Base-by-base conservation (phyloP, 2,797 vertebrate species). In the Onychomys leucogaster region DNA sequence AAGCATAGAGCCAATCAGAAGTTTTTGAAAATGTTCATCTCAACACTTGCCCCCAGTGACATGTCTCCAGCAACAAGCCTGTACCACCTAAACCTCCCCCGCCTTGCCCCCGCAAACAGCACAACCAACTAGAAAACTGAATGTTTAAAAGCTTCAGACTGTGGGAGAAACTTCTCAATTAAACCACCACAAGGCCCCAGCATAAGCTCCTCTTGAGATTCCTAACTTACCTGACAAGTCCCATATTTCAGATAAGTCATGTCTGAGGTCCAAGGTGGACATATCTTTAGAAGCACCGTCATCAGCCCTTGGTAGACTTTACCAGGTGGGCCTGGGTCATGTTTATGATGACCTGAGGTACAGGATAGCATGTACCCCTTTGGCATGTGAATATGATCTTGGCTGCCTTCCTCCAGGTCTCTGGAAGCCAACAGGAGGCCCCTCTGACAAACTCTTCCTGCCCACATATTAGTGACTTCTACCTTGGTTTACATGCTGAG, bases 221-320 rank as follows among this genome's bases (percentile, higher is more conserved):
- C 25, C 5, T n/a, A 9, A 32, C 32, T 59, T n/a, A 34, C 41
- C 37, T 34, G 17, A 7, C 0, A 67, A 76, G 82, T 34, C 32
- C 27, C 57, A 21, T 61, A 75, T 25, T 86, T 65, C 34, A n/a
- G 73, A 16, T 9, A 57, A 59, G 65, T 9, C 25, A 63, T 21
- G 25, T 17, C 37, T 2, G n/a, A 71, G 37, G 32, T 43, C 29
- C 27, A 11, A 4, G 17, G n/a, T 17, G 41, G 49, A 0, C 4
- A 0, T 6, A 1, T 25, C 27, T 25, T 27, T 17, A 61, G 6
- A 23, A n/a, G 17, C 9, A 12, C 1, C 1, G 17, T 3, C 19
- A 59, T 32, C n/a, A 46, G 14, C 16, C 5, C 37, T 14, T 5
- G 57, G 23, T 57, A 59, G 81, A 19, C 59, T 63, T 84, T 27